A percentile compares a stretch with the other conserved stretches of the same genome.
Conservation (phyloP, 2,797 vertebrate species). For the Hypotaenidia okinawae region DNA sequence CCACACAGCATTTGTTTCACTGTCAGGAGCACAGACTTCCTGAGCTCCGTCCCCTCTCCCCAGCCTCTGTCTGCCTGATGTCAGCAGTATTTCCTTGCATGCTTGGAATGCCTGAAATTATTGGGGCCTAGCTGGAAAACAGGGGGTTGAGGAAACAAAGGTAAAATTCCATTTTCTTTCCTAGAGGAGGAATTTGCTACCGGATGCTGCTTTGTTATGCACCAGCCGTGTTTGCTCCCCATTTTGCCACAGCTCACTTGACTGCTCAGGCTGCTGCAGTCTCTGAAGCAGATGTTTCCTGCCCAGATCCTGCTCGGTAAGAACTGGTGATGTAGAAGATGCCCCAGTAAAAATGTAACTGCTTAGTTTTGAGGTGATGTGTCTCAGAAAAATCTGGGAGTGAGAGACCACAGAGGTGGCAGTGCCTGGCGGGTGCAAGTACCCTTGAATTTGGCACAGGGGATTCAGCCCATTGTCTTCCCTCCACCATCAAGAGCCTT, state of each 20-base stretch:
- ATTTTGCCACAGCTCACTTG: background rate
- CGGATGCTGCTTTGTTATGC: background rate
- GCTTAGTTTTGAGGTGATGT: background rate
- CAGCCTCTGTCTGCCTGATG: background rate
- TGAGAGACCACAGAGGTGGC: background rate
- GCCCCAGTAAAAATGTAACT: background rate
- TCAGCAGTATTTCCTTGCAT: constrained; percentile 55
- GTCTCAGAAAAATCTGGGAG: background rate
- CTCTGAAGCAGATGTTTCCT: constrained; percentile 45
- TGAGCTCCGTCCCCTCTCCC: background rate
- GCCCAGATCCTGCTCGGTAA: background rate
- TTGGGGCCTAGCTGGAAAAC: constrained; percentile 12
- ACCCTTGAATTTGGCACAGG: background rate
- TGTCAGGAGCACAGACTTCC: constrained; percentile 21
- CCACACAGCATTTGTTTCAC: background rate
- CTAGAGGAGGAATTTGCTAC: background rate
- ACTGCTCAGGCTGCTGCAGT: accelerated
- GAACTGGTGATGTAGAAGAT: background rate
- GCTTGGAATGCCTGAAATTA: constrained; percentile 51
- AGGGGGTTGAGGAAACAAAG: constrained; percentile 18
- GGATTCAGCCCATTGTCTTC: background rate
- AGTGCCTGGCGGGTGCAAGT: accelerated
- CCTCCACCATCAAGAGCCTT: background rate
- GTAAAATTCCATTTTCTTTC: constrained; percentile 12
- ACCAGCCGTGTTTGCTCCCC: background rate